Percentiles rank a stretch among this genome's conserved stretches.
phyloP scores from a whole-genome alignment of 1,140 invertebrate species.

The Drosophila chauvacae region DNA sequence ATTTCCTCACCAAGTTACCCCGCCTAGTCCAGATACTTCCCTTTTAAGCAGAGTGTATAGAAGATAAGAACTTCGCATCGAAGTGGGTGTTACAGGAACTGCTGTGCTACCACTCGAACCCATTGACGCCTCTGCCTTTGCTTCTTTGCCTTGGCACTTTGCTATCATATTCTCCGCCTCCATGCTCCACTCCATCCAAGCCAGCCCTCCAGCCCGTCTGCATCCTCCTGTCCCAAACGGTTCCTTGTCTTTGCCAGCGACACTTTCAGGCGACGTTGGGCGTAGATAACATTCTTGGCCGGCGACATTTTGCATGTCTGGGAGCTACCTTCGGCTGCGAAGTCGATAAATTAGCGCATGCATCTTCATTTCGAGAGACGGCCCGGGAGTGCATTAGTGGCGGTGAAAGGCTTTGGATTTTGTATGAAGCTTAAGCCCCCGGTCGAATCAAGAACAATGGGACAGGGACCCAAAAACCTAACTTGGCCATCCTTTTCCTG shows the following conservation, averaged over 20 bases:
- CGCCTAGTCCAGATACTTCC: background rate
- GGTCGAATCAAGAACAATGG: conserved; percentile 51
- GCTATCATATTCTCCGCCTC: conserved; percentile 17
- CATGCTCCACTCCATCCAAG: conserved; percentile 1
- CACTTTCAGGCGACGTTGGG: conserved; percentile 54
- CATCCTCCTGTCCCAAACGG: background rate
- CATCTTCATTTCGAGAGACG: conserved; percentile 63
- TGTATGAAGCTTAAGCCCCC: background rate
- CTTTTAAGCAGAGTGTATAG: background rate
- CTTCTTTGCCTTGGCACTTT: conserved; percentile 13
- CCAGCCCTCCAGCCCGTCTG: conserved; percentile 3
- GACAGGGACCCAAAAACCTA: conserved; percentile 15
- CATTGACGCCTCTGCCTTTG: conserved; percentile 56
- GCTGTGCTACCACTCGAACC: conserved; percentile 33
- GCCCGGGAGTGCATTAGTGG: conserved; percentile 47
- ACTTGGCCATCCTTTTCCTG: background rate
- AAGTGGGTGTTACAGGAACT: conserved; percentile 52
- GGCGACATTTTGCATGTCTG: conserved; percentile 63
- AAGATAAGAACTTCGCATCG: conserved; percentile 38
- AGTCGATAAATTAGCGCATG: conserved; percentile 63
- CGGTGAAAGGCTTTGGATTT: conserved; percentile 49
- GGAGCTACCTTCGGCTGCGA: conserved; percentile 29
- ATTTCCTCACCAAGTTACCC: background rate
- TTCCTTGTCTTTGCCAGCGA: conserved; percentile 47
- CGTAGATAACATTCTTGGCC: conserved; percentile 60